Evolutionary conservation across 2,888 invertebrate species (phyloP).

Genomic region (Chymomyza caudatula): DNA sequence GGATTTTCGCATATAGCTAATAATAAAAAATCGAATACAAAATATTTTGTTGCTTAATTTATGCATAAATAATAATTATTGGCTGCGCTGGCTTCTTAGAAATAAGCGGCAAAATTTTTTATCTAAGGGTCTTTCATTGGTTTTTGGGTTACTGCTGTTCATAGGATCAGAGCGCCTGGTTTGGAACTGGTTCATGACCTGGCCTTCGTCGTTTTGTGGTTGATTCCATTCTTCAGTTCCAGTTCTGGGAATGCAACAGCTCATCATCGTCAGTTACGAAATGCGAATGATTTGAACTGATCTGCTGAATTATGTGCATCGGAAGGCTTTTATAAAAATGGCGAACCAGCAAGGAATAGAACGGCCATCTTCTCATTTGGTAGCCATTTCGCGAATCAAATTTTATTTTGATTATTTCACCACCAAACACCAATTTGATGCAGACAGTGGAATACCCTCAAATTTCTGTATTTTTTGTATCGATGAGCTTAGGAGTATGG

Average conservation of each 20-base stretch:
- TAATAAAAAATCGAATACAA: slow-evolving; percentile 37
- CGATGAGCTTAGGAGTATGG: too few relatives aligned
- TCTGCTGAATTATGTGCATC: background rate
- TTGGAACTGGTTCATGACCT: background rate
- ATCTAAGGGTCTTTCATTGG: background rate
- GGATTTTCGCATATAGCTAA: slow-evolving; percentile 34
- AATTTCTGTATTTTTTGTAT: too few relatives aligned
- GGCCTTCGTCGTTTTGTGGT: background rate
- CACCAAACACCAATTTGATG: too few relatives aligned
- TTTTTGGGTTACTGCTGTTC: slow-evolving; percentile 17
- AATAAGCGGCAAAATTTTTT: slow-evolving; percentile 10
- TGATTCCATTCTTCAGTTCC: background rate
- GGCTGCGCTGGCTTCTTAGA: slow-evolving; percentile 48
- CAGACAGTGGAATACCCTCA: too few relatives aligned
- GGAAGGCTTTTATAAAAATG: background rate
- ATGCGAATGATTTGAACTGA: background rate
- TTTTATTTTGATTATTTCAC: too few relatives aligned
- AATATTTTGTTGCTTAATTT: slow-evolving; percentile 46
- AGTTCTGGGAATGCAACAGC: slow-evolving; percentile 55
- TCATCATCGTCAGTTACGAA: slow-evolving; percentile 27
- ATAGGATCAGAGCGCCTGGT: slow-evolving; percentile 31
- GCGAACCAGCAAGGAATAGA: too few relatives aligned
- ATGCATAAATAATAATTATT: slow-evolving; percentile 67
- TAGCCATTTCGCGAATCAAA: slow-evolving; percentile 26
- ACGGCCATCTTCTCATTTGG: background rate